Percentiles rank a stretch among this genome's conserved stretches.
These are phyloP conservation scores for Sanderia malayensis DNA, from an alignment of 30 jellyfish, hydroid and myxozoan species.

Conservation along the genomic window DNA sequence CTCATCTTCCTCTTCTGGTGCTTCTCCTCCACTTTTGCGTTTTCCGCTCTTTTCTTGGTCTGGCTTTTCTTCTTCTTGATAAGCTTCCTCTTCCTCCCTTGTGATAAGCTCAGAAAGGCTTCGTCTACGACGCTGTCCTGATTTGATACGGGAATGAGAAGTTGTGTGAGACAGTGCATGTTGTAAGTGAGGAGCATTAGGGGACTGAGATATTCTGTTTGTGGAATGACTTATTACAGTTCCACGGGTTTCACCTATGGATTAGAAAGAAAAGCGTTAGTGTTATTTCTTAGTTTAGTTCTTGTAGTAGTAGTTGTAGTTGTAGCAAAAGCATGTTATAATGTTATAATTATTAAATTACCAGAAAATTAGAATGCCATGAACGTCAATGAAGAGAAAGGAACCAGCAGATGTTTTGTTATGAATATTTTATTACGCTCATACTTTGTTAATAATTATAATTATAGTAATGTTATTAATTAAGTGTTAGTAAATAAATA, in stretches of 20 bases:
- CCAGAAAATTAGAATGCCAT: too few relatives aligned
- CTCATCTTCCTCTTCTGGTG: conserved; percentile 35
- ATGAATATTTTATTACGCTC: too few relatives aligned
- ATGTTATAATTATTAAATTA: too few relatives aligned
- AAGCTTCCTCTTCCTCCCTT: conserved; percentile 37
- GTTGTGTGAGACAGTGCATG: conserved; percentile 88
- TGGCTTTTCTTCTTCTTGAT: conserved; percentile 43
- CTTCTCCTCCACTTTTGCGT: conserved; percentile 37
- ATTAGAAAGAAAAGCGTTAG: conserved; percentile 51
- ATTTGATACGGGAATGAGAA: conserved; percentile 77
- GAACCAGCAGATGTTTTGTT: too few relatives aligned
- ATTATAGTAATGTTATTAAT: too few relatives aligned
- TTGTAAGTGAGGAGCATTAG: conserved; percentile 82
- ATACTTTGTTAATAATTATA: too few relatives aligned
- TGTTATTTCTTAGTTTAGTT: too few relatives aligned
- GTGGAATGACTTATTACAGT: conserved; percentile 80
- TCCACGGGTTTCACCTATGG: conserved; percentile 75
- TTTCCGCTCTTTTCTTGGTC: conserved; percentile 53
- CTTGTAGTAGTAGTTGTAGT: too few relatives aligned
- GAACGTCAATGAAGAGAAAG: too few relatives aligned
- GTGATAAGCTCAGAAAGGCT: conserved; percentile 45
- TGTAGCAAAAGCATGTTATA: too few relatives aligned
- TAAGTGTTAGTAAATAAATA: too few relatives aligned
- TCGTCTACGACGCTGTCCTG: conserved; percentile 67
- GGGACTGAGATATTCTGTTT: conserved; percentile 88